Evolutionary conservation across 1,140 invertebrate genomes (phyloP).

Genomic region (Neodiprion virginianus): DNA sequence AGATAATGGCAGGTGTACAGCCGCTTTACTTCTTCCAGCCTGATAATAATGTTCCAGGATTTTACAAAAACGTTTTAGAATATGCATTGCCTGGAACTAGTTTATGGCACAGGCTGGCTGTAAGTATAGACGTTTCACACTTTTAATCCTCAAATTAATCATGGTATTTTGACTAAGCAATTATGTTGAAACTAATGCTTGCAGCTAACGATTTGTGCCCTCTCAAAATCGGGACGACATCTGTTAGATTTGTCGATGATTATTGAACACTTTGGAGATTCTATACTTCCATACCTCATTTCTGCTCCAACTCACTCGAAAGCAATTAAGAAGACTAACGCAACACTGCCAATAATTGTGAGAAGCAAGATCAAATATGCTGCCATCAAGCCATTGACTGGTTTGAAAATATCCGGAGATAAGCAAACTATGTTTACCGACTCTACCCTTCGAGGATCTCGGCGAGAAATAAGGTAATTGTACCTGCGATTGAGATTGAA

Average conservation of each 20-base stretch:
- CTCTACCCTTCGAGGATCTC: constrained; percentile 49
- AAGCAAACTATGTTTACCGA: constrained; percentile 54
- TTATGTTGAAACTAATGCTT: constrained; percentile 8
- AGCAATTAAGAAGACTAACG: constrained; percentile 24
- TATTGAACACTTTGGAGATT: constrained; percentile 55
- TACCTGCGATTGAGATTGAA: too few species aligned
- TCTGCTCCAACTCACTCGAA: neutral
- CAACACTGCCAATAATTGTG: constrained; percentile 52
- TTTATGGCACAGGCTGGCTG: constrained; percentile 55
- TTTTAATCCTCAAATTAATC: constrained; percentile 12
- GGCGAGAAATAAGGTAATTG: constrained; percentile 55
- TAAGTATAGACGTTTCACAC: constrained; percentile 33
- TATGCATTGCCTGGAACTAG: constrained; percentile 44
- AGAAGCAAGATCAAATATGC: constrained; percentile 57
- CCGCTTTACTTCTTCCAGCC: constrained; percentile 51
- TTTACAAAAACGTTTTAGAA: constrained; percentile 46
- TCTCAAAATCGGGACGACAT: constrained; percentile 49
- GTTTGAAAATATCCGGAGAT: constrained; percentile 40
- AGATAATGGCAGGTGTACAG: constrained; percentile 53
- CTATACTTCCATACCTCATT: constrained; percentile 53
- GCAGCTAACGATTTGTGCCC: constrained; percentile 51
- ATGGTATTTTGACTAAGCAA: neutral
- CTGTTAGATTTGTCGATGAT: constrained; percentile 43
- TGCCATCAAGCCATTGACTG: constrained; percentile 40
- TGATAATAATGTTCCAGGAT: constrained; percentile 38